Percentiles rank a stretch among this genome's conserved stretches.
phyloP scores from a whole-genome alignment of 2,797 vertebrate genomes.

The Melanitta fusca region DNA sequence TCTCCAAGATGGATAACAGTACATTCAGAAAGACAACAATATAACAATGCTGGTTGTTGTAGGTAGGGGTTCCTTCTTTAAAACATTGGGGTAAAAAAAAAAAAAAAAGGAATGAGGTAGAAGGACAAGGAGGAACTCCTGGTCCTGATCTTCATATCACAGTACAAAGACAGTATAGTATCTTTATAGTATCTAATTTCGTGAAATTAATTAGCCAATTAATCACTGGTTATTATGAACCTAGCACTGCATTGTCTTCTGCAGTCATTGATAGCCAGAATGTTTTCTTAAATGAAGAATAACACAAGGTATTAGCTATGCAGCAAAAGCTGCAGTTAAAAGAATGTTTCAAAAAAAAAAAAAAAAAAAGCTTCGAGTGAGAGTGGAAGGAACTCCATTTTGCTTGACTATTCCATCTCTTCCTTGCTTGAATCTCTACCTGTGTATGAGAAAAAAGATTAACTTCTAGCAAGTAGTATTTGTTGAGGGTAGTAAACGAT shows the following conservation, averaged over 20 bases:
- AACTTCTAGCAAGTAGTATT: background rate
- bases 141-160: background rate
- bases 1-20: background rate
- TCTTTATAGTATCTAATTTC: background rate
- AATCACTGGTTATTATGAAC: background rate
- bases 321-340: background rate
- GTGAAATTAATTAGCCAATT: background rate
- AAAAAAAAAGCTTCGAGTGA: background rate
- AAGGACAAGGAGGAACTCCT: background rate
- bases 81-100: background rate
- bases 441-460: background rate
- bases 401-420: background rate
- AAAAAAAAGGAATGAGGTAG: background rate
- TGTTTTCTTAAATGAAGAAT: background rate
- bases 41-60: background rate
- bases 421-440: background rate
- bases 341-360: background rate
- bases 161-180: background rate
- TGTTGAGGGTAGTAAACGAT: background rate
- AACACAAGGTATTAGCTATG: background rate
- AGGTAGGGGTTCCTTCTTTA: background rate
- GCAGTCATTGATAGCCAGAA: background rate
- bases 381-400: background rate
- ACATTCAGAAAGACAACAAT: background rate
- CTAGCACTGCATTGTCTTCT: background rate